A percentile compares a stretch with the other conserved stretches of the same genome.
Conservation (phyloP, 2,113 vertebrate genomes). For the Tamias sibiricus region DNA sequence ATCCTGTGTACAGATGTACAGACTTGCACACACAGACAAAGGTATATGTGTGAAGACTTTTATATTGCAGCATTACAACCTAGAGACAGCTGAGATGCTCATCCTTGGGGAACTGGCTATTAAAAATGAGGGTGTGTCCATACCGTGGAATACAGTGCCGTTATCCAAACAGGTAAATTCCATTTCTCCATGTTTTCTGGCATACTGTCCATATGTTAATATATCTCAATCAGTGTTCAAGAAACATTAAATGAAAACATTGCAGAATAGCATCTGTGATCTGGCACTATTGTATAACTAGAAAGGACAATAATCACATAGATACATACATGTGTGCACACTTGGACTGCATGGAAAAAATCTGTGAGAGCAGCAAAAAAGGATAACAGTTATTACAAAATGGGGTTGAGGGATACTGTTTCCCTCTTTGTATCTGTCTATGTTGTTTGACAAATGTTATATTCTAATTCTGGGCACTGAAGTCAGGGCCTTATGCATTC, state of each 20-base stretch:
- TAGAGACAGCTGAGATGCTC: background rate
- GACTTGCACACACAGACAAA: background rate
- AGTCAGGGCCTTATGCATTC: background rate
- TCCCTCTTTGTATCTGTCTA: background rate
- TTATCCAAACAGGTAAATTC: rapidly evolving
- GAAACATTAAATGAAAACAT: background rate
- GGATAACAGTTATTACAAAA: background rate
- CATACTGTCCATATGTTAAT: background rate
- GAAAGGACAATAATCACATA: background rate
- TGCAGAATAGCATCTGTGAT: background rate
- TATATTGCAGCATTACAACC: background rate
- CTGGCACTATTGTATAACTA: background rate
- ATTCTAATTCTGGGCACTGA: background rate
- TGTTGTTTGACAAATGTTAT: no score
- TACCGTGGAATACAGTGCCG: rapidly evolving
- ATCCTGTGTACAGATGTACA: background rate
- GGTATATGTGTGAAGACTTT: background rate
- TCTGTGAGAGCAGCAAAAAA: background rate
- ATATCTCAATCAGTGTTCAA: background rate
- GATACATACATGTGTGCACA: background rate
- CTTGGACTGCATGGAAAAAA: background rate
- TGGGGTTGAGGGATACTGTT: background rate
- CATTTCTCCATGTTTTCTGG: background rate
- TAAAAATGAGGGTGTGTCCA: background rate
- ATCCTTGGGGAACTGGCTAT: background rate